Evolutionary conservation across 92 coral and sea anemone genomes (phyloP), one percentile per base, ranked within the genome.

Genomic region (Parazoanthus darwini): DNA sequence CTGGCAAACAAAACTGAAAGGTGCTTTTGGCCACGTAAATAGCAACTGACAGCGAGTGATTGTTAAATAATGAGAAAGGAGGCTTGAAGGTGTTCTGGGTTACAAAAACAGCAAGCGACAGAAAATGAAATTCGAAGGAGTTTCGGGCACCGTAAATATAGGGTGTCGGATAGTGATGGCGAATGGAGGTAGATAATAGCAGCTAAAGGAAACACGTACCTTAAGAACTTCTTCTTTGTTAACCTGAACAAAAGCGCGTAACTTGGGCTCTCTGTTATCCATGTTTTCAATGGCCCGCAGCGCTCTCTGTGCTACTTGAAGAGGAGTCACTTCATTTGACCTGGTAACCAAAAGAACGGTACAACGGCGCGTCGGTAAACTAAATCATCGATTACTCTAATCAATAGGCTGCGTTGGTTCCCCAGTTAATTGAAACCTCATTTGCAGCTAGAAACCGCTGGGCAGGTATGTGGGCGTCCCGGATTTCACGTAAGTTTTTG

Each of bases 241-340:
- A 78, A 87, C 89, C 92, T 97, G 97, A 37, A 94, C 96, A 87
- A 97, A 89, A 38, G 96, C 95, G 63, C 88, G 89, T 85, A 97
- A 42, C 50, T 90, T 82, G 2, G 94, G 93, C 8, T 82, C 89
- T 51, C 89, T 89, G 81, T 90, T 82, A 59, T 95, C 97, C 73
- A 92, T 91, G 33, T 95, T 82, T 59, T 85, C 86, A 43, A 97
- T 95, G 77, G 89, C 89, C 79, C 91, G 81, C 37, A 97, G 86
- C 58, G 94, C 96, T 67, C 87, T 90, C 50, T 95, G 86, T 0
- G 93, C 95, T 51, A 97, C 95, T 75, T 93, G 92, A 80, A 91
- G 85, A 42, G 99, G 99, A 56, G 98, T 94, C 67, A 91, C 90
- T 36, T 81, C 67, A 14, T 89, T 89, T 35, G 85, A 90, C 90